phyloP scores from a whole-genome alignment of 2,113 vertebrate species.

The Lagopus muta region DNA sequence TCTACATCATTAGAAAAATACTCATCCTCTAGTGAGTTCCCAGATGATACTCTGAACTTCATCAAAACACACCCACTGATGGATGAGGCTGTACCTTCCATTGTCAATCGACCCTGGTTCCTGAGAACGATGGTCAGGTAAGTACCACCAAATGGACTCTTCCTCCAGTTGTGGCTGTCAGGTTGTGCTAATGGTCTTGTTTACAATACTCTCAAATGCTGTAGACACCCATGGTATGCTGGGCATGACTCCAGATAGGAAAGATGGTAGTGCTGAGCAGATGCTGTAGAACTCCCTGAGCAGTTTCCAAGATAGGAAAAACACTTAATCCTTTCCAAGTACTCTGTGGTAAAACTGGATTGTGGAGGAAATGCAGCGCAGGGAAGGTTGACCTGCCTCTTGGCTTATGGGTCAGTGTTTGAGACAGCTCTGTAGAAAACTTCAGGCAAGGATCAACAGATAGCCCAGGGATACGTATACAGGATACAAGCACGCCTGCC shows the following conservation, averaged over 20 bases:
- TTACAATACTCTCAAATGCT: slow-evolving; percentile 22
- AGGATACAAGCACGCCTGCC: slow-evolving; percentile 22
- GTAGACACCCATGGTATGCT: slow-evolving; percentile 27
- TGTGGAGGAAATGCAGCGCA: not conserved
- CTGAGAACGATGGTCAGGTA: slow-evolving; percentile 99
- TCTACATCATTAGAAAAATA: slow-evolving; percentile 88
- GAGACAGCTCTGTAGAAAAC: not conserved
- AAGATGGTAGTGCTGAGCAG: slow-evolving; percentile 11
- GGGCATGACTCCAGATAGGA: slow-evolving; percentile 46
- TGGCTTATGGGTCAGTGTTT: not conserved
- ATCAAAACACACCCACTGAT: slow-evolving; percentile 98
- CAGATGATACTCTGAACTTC: slow-evolving; percentile 97
- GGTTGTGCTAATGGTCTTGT: not conserved
- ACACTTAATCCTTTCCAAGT: not conserved
- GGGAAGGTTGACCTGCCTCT: not conserved
- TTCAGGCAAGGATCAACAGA: not conserved
- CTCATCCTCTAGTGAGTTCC: slow-evolving; percentile 94
- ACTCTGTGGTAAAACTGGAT: not conserved
- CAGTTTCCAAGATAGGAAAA: slow-evolving; percentile 37
- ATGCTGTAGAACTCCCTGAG: slow-evolving; percentile 10
- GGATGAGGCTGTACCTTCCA: slow-evolving; percentile 95
- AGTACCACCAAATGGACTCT: slow-evolving; percentile 24
- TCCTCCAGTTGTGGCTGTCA: not conserved
- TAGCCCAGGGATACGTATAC: not conserved
- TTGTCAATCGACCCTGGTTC: slow-evolving; percentile 95